These are phyloP conservation scores for Ploceus nigricollis DNA, from an alignment of 2,113 vertebrate species.

Conservation along the genomic window DNA sequence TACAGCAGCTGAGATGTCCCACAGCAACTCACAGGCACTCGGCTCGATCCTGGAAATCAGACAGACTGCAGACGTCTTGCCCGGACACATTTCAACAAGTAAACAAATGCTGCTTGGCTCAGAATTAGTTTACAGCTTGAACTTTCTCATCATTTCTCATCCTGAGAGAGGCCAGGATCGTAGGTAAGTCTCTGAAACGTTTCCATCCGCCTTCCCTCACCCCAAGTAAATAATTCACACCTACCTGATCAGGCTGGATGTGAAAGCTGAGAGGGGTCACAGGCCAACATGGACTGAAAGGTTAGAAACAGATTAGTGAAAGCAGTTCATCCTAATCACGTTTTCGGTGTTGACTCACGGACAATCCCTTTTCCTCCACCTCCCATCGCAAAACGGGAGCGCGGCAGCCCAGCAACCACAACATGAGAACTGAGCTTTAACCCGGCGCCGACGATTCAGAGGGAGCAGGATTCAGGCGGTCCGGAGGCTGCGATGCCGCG, in stretches of 20 bases:
- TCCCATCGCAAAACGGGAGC: slow-evolving; percentile 69
- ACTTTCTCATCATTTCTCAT: slow-evolving; percentile 59
- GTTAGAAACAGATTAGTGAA: slow-evolving; percentile 53
- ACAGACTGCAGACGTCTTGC: slow-evolving; percentile 4
- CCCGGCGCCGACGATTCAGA: slow-evolving; percentile 58
- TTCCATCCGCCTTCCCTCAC: slow-evolving; percentile 3
- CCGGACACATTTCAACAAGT: slow-evolving; percentile 60
- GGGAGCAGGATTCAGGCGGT: background rate
- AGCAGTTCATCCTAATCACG: slow-evolving; percentile 67
- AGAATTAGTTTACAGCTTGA: slow-evolving; percentile 42
- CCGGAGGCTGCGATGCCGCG: slow-evolving; percentile 59
- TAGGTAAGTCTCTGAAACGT: slow-evolving; percentile 11
- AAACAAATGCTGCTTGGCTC: slow-evolving; percentile 53
- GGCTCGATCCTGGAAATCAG: slow-evolving; percentile 2
- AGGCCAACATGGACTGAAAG: slow-evolving; percentile 63
- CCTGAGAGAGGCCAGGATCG: background rate
- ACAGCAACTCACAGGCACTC: background rate
- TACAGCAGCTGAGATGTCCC: background rate
- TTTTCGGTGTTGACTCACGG: slow-evolving; percentile 64
- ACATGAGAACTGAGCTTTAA: slow-evolving; percentile 61
- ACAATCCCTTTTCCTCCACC: slow-evolving; percentile 62
- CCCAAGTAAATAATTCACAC: slow-evolving; percentile 59
- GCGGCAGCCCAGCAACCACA: slow-evolving; percentile 63
- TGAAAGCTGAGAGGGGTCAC: slow-evolving; percentile 67
- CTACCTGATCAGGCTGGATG: slow-evolving; percentile 73